Base-by-base conservation (phyloP, 2,113 vertebrate species). In the Rattus rattus region DNA sequence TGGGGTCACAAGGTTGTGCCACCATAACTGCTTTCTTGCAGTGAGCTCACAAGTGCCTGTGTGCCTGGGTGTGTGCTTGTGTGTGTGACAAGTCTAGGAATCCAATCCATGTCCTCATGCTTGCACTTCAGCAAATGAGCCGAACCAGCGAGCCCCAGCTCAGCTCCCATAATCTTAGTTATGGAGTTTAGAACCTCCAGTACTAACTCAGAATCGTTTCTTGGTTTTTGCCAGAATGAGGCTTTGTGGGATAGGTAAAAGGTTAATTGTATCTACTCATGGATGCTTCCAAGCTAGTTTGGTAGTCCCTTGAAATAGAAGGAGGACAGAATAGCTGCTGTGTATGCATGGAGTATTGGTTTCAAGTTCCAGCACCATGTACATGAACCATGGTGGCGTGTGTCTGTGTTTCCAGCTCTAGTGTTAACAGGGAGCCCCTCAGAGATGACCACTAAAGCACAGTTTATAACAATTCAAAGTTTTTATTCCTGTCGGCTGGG, bases 121-220 rank as follows among this genome's bases (percentile, higher is more conserved):
- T 70, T 70, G 5, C 11, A 14, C 43, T 54, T 52, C 20, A 70
- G 19, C 5, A 8, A n/a, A 30, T 87, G 30, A 47, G 30, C 10
- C 47, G 12, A 61, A 61, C 20, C 59, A 20, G 5, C 22, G 59
- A 24, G 61, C 28, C 10, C 30, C 47, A 10, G 20, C 65, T 49
- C 47, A 63, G 65, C 63, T 94, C 94, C 69, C 36, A 26, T 70
- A 10, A 69, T 97, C 89, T 77, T 81, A 75, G 65, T 95, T 93
- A 96, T 79, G 28, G 33, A 56, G 79, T 93, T 54, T 79, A n/a
- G 22, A 26, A 75, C 79, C 73, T 59, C 19, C 14, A 56, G n/a
- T 39, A 86, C n/a, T 47, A 33, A 94, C 69, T 79, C 93, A 61
- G 28, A 76, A 52, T 43, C 79, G 52, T 75, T 86, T 47, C 36